phyloP scores from a whole-genome alignment of 2,113 vertebrate species.

The Isurus oxyrinchus region DNA sequence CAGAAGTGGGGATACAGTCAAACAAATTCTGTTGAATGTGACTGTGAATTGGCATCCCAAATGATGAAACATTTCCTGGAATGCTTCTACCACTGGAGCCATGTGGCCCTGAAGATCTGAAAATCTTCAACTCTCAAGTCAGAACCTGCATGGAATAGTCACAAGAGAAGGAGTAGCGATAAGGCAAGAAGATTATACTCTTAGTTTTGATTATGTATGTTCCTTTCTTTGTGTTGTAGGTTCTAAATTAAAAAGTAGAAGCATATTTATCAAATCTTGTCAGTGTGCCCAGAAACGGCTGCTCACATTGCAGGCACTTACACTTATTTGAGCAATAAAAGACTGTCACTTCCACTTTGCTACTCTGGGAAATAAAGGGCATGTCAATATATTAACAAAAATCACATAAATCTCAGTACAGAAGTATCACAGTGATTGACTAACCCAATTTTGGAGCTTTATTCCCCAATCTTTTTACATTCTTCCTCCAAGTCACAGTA shows the following conservation, averaged over 20 bases:
- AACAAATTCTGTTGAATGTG: too few relatives aligned
- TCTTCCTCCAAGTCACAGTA: not conserved
- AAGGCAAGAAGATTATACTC: not conserved
- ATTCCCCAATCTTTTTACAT: not conserved
- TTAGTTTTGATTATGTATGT: not conserved
- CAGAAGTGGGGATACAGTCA: too few relatives aligned
- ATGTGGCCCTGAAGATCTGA: not conserved
- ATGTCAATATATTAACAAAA: not conserved
- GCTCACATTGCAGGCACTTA: not conserved
- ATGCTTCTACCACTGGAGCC: not conserved
- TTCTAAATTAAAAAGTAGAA: not conserved
- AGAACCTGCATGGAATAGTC: not conserved
- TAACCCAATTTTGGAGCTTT: not conserved
- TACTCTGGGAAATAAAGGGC: not conserved
- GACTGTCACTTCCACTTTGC: not conserved
- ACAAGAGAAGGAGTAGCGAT: not conserved
- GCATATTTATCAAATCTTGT: not conserved
- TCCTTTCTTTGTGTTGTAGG: not conserved
- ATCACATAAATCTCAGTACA: not conserved
- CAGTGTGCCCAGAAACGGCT: not conserved
- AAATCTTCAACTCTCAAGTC: not conserved
- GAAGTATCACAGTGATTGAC: not conserved
- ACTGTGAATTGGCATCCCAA: too few relatives aligned
- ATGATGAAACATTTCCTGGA: not conserved
- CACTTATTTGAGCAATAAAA: constrained; percentile 9